Evolutionary conservation across 2,113 vertebrate species (phyloP).

Genomic region (Lamprotornis superbus): DNA sequence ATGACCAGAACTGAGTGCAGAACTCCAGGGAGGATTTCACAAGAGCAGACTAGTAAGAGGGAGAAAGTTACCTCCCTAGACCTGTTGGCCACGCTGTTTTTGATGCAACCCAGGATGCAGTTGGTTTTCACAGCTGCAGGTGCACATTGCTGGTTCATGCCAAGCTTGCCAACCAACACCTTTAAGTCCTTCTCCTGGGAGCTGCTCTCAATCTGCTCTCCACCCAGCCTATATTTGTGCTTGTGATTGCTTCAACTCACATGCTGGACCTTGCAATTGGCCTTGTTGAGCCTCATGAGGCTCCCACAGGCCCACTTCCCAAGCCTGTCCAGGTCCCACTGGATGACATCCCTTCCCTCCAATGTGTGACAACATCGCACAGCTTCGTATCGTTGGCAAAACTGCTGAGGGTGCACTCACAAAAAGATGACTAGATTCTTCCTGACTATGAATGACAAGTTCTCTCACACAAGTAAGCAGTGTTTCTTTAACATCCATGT

Average conservation of each 20-base stretch:
- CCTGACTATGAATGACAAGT: slow-evolving; percentile 35
- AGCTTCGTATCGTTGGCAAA: rapidly evolving
- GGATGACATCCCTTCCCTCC: not conserved
- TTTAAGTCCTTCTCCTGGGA: not conserved
- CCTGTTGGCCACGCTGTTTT: not conserved
- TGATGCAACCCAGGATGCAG: not conserved
- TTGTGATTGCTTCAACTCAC: not conserved
- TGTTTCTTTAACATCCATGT: not conserved
- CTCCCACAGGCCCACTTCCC: not conserved
- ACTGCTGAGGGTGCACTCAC: not conserved
- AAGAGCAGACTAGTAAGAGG: not conserved
- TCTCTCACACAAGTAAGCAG: slow-evolving; percentile 25
- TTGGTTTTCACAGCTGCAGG: not conserved
- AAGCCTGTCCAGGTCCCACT: not conserved
- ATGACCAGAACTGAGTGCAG: not conserved
- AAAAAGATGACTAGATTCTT: not conserved
- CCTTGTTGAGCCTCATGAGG: not conserved
- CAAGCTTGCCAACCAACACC: not conserved
- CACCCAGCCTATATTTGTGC: not conserved
- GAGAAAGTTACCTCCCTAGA: not conserved
- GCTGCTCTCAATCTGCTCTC: not conserved
- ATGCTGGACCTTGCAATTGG: not conserved
- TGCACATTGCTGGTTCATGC: not conserved
- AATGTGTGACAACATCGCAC: rapidly evolving
- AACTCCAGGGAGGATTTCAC: not conserved